Evolutionary conservation across 2,113 vertebrate genomes (phyloP), one percentile per base, ranked within the genome.

Genomic region (Euleptes europaea): DNA sequence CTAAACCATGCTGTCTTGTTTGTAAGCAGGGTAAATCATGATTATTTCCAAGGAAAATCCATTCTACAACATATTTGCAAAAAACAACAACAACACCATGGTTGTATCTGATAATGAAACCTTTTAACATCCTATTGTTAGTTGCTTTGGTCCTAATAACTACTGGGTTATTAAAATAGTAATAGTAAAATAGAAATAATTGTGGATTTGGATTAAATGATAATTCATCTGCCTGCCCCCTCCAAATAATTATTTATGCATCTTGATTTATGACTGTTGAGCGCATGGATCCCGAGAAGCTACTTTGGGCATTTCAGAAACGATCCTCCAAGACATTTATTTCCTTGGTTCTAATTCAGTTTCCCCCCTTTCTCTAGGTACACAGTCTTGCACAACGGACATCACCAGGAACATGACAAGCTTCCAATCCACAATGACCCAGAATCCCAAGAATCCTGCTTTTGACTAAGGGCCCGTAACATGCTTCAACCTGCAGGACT

Each of bases 381-480:
- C 78, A 94, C 90, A 54, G 95, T 97, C 89, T 89, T 97, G 63
- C 92, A 84, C 84, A 95, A 96, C 0, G 90, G 95, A 28, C 94
- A 95, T 91, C 95, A 96, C 83, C 96, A 96, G 90, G 96, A 97
- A 40, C 95, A 94, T 0, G 95, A 97, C 91, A 97, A 95, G 78
- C 91, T 97, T 81, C 96, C 96, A 84, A 95, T 97, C 83, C 96
- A 97, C 84, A 91, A 94, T 31, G 96, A 97, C 70, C 94, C 93
- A 9, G 96, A 97, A 75, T 97, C 96, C 88, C 93, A 96, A 14
- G 96, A 96, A 86, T 97, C 96, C n/a, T 97, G 95, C 88, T 97
- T 97, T 89, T 96, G 95, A 93, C 15, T 9, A 88, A 31, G 0
- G 51, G 51, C 42, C 4, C 84, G 67, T 67, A 82, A 76, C 78